These are phyloP conservation scores for Melanargia galathea DNA, from an alignment of 2,888 invertebrate genomes.

Conservation along the genomic window DNA sequence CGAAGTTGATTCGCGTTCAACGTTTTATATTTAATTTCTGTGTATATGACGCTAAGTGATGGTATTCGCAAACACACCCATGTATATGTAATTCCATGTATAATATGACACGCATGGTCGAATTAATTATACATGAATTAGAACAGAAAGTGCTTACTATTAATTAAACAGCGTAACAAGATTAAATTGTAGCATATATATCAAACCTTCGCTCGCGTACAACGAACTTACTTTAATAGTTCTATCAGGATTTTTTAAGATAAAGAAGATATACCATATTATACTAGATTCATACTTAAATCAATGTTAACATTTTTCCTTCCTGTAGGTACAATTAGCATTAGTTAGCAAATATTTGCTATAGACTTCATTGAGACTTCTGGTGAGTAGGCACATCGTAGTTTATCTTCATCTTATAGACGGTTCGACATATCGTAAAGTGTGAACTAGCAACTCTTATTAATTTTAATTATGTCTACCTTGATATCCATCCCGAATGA, in stretches of 20 bases:
- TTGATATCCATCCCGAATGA: conserved; percentile 10
- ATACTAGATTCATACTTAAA: background rate
- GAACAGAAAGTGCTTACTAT: background rate
- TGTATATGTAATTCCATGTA: conserved; percentile 49
- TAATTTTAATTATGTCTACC: background rate
- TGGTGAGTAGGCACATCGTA: too few species aligned
- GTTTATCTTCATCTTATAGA: background rate
- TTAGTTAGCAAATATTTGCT: background rate
- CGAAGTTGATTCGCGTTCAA: conserved; percentile 36
- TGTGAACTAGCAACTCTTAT: background rate
- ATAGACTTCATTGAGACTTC: too few species aligned
- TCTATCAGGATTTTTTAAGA: background rate
- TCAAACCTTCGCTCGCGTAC: background rate
- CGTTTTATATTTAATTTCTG: conserved; percentile 25
- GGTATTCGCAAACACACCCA: conserved; percentile 56
- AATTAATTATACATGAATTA: conserved; percentile 16
- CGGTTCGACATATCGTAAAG: background rate
- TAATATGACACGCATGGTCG: conserved; percentile 46
- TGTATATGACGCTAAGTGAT: conserved; percentile 36
- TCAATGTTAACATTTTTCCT: background rate
- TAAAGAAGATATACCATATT: background rate
- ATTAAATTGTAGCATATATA: background rate
- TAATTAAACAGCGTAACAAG: background rate
- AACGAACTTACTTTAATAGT: background rate
- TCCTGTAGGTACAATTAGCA: background rate